phyloP scores from a whole-genome alignment of 2,888 invertebrate genomes.

The Lacanobia wlatinum region DNA sequence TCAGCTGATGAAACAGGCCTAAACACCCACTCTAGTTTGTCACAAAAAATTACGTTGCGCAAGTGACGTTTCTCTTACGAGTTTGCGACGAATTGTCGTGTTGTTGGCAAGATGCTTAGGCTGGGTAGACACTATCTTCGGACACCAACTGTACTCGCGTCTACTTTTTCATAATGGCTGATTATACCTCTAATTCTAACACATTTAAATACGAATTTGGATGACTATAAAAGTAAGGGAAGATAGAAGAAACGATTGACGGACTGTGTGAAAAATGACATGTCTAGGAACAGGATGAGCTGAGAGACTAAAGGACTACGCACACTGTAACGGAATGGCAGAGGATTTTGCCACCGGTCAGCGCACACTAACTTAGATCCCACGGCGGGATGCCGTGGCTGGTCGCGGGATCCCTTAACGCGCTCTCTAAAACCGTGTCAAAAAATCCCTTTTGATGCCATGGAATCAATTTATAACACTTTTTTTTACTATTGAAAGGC shows the following conservation, averaged over 20 bases:
- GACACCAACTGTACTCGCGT: neutral
- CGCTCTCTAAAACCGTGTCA: too few relatives aligned
- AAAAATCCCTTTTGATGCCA: too few relatives aligned
- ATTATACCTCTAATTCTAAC: too few relatives aligned
- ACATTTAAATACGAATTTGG: neutral
- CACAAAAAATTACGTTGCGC: conserved; percentile 78
- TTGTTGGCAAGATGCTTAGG: conserved; percentile 22
- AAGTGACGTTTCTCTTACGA: conserved; percentile 64
- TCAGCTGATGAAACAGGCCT: conserved; percentile 84
- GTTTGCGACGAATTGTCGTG: conserved; percentile 45
- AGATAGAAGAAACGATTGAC: neutral
- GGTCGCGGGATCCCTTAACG: too few relatives aligned
- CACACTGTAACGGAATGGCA: too few relatives aligned
- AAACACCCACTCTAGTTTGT: conserved; percentile 81
- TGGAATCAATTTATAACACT: too few relatives aligned
- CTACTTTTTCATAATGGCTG: neutral
- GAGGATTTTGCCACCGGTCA: too few relatives aligned
- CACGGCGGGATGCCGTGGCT: too few relatives aligned
- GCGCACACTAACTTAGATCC: too few relatives aligned
- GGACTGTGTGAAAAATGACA: neutral
- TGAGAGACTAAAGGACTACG: too few relatives aligned
- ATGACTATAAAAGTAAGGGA: too few relatives aligned
- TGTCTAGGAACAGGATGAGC: neutral
- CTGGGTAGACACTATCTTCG: neutral
- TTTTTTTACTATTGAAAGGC: too few relatives aligned